Evolutionary conservation across 2,797 vertebrate species (phyloP), one percentile per base, ranked within the genome.

Genomic region (Pyrocephalus nanus): DNA sequence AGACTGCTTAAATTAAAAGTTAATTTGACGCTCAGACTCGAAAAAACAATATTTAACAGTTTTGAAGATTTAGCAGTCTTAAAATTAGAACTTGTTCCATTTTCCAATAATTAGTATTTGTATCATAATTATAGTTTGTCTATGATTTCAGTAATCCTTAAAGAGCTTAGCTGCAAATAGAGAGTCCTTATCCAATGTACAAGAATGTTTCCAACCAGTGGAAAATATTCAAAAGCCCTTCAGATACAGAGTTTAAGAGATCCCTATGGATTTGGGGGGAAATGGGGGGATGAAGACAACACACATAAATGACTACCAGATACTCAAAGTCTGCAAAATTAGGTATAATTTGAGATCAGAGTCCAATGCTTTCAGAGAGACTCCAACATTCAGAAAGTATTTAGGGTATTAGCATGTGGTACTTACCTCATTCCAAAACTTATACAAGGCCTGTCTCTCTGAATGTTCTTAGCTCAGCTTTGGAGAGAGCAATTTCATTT

Each of bases 21-120:
- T 65, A 81, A 92, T 81, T 80, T 71, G 69, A 88, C 80, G 32
- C 42, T 88, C 34, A 61, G 57, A 48, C 70, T 88, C 58, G 27
- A 67, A 66, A 83, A 45, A 73, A 43, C 42, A 89, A 7, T 75
- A 82, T 72, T 93, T 87, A 89, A 51, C 47, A 57, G 34, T 72
- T 91, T 47, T 82, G 67, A 94, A 66, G 90, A 85, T 93, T 92
- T 67, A 96, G 58, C 50, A 80, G 60, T 92, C 81, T 76, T 87
- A 93, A 96, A 96, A 95, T 87, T 82, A 85, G 84, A 69, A 87
- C 45, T 89, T 74, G 47, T 58, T 38, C 29, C 16, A 79, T 91
- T 92, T 92, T 29, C 69, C 71, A 91, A 36, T 91, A 92, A 92
- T 95, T 89, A 93, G 55, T 76, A 76, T 89, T 87, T 92, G 67